Conservation (phyloP, 2,113 vertebrate genomes). For the Brevimyrus niger region DNA sequence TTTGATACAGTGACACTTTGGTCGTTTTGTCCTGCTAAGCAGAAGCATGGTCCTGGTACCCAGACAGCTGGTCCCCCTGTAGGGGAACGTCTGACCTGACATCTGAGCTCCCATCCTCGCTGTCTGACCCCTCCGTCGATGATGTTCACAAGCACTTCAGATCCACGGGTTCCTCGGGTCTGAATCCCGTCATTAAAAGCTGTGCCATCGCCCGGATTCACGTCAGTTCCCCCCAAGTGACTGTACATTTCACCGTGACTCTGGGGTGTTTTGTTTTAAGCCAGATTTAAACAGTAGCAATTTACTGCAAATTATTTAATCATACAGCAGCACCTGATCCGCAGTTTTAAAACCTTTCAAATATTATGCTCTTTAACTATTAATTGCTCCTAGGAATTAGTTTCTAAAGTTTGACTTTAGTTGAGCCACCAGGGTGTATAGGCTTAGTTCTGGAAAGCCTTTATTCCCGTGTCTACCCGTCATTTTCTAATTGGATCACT, state of each 20-base stretch:
- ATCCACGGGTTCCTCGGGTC: background rate
- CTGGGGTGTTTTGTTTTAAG: background rate
- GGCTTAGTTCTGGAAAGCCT: background rate
- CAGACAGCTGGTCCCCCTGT: background rate
- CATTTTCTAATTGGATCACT: background rate
- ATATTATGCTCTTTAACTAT: slow-evolving; percentile 7
- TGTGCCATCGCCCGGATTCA: background rate
- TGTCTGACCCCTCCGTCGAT: background rate
- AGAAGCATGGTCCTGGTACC: background rate
- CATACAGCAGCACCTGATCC: background rate
- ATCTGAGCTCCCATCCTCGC: background rate
- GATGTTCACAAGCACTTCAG: background rate
- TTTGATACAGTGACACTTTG: background rate
- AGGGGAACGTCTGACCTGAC: background rate
- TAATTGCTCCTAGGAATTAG: background rate
- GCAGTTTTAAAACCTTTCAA: background rate
- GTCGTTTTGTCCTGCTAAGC: background rate
- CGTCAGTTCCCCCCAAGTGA: background rate
- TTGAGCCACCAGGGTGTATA: background rate
- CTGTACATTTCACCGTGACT: background rate
- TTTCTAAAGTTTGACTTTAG: background rate
- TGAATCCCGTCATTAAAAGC: background rate
- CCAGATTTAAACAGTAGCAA: background rate
- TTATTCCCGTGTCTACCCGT: background rate
- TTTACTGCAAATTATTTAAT: background rate